These are phyloP conservation scores for Agapostemon virescens DNA, from an alignment of 2,888 invertebrate genomes.

Conservation along the genomic window DNA sequence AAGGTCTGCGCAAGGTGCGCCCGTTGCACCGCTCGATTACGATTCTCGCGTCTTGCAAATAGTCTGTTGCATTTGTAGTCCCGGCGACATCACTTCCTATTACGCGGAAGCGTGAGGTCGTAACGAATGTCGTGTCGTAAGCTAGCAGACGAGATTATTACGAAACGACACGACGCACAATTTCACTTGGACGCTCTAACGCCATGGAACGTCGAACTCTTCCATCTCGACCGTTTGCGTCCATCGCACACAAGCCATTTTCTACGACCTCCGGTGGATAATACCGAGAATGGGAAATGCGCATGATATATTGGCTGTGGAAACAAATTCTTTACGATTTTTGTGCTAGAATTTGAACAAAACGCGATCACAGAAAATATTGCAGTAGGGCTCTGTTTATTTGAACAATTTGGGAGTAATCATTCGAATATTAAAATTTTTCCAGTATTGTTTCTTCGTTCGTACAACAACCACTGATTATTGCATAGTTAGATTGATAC, in stretches of 20 bases:
- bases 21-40: conserved; percentile 12
- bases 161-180: conserved; percentile 25
- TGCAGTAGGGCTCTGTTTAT: no score
- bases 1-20: neutral
- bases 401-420: no score
- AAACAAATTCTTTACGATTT: neutral
- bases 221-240: conserved; percentile 28
- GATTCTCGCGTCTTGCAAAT: conserved; percentile 2
- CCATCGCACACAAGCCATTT: conserved; percentile 23
- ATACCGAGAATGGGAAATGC: neutral
- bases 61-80: conserved; percentile 15
- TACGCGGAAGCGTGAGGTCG: conserved; percentile 22
- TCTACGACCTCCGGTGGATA: neutral
- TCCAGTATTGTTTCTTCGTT: no score
- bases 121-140: conserved; percentile 33
- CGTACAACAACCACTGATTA: no score
- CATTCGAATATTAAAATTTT: no score
- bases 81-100: neutral
- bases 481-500: no score
- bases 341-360: neutral
- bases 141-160: conserved; percentile 39
- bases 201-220: conserved; percentile 36
- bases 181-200: conserved; percentile 38
- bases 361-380: neutral
- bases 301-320: neutral